Base-by-base conservation (phyloP, 2,113 vertebrate species). In the Camelus bactrianus region DNA sequence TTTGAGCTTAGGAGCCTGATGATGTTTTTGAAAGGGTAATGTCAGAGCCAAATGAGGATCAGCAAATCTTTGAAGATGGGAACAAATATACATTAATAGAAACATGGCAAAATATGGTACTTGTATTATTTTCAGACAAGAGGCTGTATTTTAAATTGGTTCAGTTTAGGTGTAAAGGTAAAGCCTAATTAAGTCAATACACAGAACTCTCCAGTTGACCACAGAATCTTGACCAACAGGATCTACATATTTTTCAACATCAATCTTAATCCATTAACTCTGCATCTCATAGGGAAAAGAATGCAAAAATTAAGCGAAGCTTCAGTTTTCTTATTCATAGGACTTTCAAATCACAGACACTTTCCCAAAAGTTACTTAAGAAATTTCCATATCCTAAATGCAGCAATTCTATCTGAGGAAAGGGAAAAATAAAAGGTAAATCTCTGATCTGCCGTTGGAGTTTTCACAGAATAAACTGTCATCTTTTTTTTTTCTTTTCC, bases 381-480 rank as follows among this genome's bases (percentile, higher is more conserved):
- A 94, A 94, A 87, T 10, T 32, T 28, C 26, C 86, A 54, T 48
- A 80, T 52, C 88, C 69, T 92, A 60, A 95, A 77, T n/a, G 56
- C 30, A 79, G 56, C 15, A 30, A 67, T 94, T 93, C 94, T 95
- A 77, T 93, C 96, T 97, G 70, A 28, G n/a, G 79, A 93, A 90
- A 94, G 54, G 69, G 20, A 28, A 93, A 97, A 96, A 92, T 35
- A 95, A 94, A 96, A 95, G 64, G 30, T 54, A 89, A 89, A 91
- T 92, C 46, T 95, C 86, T 93, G 93, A 81, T 95, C 89, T 96
- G 87, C 32, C 75, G 83, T 98, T 95, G 58, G 69, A 96, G 64
- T 93, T 93, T 91, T 69, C 48, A 80, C 11, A 81, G 65, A 42
- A 69, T 85, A 77, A 48, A 88, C 30, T 76, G 4, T 52, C 65